Percentiles rank a stretch among this genome's conserved stretches.
These are phyloP conservation scores for Criorhina ranunculi DNA, from an alignment of 2,888 invertebrate species.

Conservation along the genomic window DNA sequence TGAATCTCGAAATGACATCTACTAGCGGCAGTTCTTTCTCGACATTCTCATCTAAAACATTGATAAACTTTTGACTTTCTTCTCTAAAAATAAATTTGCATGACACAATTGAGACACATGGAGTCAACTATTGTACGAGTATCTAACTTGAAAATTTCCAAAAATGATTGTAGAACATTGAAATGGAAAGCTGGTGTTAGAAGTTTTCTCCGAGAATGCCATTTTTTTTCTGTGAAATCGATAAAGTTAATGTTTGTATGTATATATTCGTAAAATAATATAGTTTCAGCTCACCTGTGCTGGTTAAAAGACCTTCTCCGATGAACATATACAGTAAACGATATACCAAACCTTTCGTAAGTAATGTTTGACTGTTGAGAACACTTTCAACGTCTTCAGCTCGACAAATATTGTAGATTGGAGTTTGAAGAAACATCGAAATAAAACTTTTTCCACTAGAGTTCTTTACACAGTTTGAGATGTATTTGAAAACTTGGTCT, in stretches of 20 bases:
- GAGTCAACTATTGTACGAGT: no score
- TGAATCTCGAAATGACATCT: conserved; percentile 86
- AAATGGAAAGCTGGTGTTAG: conserved; percentile 89
- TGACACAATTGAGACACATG: neutral
- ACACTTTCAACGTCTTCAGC: conserved; percentile 86
- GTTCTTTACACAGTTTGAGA: conserved; percentile 65
- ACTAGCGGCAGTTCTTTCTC: conserved; percentile 84
- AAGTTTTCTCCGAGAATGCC: conserved; percentile 87
- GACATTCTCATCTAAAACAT: conserved; percentile 79
- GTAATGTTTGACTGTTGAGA: conserved; percentile 85
- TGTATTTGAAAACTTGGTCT: conserved; percentile 79
- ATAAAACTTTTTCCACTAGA: conserved; percentile 81
- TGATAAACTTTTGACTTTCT: conserved; percentile 82
- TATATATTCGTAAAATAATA: neutral
- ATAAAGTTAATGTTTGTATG: no score
- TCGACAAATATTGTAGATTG: conserved; percentile 82
- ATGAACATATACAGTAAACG: conserved; percentile 85
- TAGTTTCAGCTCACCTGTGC: conserved; percentile 81
- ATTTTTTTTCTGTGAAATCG: conserved; percentile 84
- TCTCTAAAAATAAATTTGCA: conserved; percentile 79
- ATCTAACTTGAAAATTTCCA: conserved; percentile 82
- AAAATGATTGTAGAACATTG: conserved; percentile 86
- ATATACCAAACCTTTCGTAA: conserved; percentile 85
- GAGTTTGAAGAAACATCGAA: conserved; percentile 79
- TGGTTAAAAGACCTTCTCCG: conserved; percentile 85